Base-by-base conservation (phyloP, 92 coral and sea anemone species). In the Galaxea fascicularis region DNA sequence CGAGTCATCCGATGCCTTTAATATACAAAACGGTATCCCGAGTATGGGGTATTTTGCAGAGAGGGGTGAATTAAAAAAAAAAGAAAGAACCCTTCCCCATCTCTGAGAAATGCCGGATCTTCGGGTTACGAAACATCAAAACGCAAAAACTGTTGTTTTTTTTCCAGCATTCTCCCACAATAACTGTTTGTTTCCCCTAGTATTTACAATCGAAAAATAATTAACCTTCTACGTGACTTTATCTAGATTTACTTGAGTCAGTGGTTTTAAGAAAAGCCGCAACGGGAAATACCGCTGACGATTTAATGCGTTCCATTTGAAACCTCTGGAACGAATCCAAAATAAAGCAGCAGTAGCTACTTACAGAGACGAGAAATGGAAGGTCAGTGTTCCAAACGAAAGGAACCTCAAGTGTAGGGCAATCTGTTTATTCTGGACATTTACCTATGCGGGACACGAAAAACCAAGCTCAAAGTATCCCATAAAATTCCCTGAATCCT, bases 251-350 rank as follows among this genome's bases (percentile, higher is more conserved):
- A 1, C 15, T 4, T 11, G 12, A n/a, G 20, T 30, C 13, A 16
- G 4, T 5, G 31, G 53, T 13, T 71, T 45, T 6, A 8, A 14
- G 10, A 0, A 8, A 11, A 25, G 46, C 30, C 27, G 35, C 58
- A 29, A 46, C 12, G 22, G 76, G 76, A 71, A 71, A 71, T 71
- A n/a, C 76, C 76, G 57, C 4, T n/a, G 13, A 24, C 22, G 51
- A 71, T 46, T 45, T 45, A 29, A 24, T 20, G 58, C 8, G 76
- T 45, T 1, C 3, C 6, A 6, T 35, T 26, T 26, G 35, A 56
- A 56, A 56, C 8, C 8, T 4, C 22, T 18, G 62, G 24, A 56
- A 20, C 62, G 9, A 8, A 56, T 22, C 62, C 24, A 8, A 56
- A 24, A 49, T 56, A 56, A 16, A 35, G 6, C 2, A 6, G 41